Conservation (phyloP, 2,113 vertebrate genomes). For the Cyanoderma ruficeps region DNA sequence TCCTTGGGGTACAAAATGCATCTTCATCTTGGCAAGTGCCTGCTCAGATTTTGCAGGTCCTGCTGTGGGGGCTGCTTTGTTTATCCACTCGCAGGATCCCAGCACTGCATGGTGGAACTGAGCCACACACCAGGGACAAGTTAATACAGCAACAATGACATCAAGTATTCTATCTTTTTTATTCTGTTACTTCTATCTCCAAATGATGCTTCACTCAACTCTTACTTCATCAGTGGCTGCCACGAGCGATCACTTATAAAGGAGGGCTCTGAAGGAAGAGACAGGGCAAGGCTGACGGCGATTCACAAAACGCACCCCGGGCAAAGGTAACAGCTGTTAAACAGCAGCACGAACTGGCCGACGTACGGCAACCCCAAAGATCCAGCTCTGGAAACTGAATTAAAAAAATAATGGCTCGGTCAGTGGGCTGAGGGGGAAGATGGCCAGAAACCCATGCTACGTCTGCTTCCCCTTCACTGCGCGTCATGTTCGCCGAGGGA, state of each 20-base stretch:
- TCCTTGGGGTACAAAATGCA: neutral
- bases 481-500: neutral
- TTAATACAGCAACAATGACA: neutral
- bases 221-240: neutral
- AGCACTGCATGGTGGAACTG: neutral
- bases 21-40: neutral
- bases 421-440: neutral
- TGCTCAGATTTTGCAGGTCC: neutral
- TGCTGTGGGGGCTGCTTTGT: neutral
- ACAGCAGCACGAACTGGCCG: neutral
- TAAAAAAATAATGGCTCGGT: neutral
- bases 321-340: neutral
- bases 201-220: neutral
- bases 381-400: neutral
- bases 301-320: fast-evolving
- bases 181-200: neutral
- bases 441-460: neutral
- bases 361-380: neutral
- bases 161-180: neutral
- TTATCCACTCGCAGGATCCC: neutral
- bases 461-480: neutral
- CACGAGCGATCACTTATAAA: fast-evolving
- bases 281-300: neutral
- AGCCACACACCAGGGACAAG: neutral
- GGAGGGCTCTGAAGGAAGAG: neutral